A percentile compares a stretch with the other conserved stretches of the same genome.
Evolutionary conservation across 2,113 vertebrate species (phyloP).

Genomic region (Datnioides undecimradiatus): DNA sequence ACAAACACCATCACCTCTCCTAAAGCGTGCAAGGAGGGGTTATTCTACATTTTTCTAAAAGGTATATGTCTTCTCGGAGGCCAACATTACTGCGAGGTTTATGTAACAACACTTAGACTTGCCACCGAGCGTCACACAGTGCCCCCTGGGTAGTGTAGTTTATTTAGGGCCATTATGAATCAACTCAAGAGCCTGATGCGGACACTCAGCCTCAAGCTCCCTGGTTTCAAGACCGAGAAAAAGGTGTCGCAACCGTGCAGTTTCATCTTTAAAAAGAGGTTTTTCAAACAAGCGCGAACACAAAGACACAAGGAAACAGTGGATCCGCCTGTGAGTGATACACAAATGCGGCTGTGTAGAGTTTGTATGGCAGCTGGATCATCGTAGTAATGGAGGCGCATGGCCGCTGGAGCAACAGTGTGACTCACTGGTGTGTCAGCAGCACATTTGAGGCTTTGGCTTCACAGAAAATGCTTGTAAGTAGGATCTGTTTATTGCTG

Average conservation of each 20-base stretch:
- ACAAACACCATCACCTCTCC: slow-evolving; percentile 1
- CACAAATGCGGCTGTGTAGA: background rate
- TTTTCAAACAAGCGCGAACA: background rate
- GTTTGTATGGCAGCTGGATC: background rate
- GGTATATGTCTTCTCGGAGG: no score
- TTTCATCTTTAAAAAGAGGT: background rate
- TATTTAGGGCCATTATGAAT: no score
- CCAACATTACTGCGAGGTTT: no score
- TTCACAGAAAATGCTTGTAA: background rate
- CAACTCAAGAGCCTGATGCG: no score
- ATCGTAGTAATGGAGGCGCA: background rate
- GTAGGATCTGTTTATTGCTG: background rate
- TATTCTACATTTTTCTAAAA: background rate
- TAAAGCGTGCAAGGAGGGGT: background rate
- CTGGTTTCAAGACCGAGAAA: background rate
- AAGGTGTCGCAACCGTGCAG: background rate
- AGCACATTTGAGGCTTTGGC: background rate
- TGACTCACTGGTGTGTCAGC: background rate
- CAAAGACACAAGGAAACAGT: background rate
- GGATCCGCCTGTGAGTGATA: background rate
- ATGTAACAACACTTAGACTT: no score
- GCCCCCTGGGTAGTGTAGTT: no score
- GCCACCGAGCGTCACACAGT: no score
- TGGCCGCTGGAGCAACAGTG: background rate
- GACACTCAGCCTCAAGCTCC: background rate